Evolutionary conservation across 2,797 vertebrate genomes (phyloP), one percentile per base, ranked within the genome.

Genomic region (Okamejei kenojei): DNA sequence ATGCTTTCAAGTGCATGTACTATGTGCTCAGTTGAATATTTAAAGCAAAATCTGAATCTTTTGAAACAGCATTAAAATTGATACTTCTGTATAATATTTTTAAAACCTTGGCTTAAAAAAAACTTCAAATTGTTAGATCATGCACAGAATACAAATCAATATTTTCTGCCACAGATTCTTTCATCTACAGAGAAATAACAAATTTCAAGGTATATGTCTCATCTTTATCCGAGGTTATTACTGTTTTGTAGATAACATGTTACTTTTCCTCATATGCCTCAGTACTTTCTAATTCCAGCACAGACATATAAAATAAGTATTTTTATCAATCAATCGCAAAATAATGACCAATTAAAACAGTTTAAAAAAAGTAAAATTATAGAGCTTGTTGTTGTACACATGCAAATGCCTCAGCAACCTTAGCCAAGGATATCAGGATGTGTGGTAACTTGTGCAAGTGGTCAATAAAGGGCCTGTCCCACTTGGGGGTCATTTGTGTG

Each of bases 41-140:
- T 19, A 90, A 7, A 65, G 61, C 29, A 82, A 23, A 82, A 26
- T 82, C 26, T 29, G 45, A 58, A 82, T 26, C 80, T 82, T 58
- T 82, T 10, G 29, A 82, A 58, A 82, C 21, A 81, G 80, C 80
- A 58, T 58, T 82, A 82, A 82, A 82, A 82, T 58, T 82, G 80
- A 82, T 58, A 54, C 26, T 58, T 58, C 45, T 26, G 45, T 26
- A 11, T 82, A 81, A 81, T 21, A 13, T 81, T 81, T 81, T 81
- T 81, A 15, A 81, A 81, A 81, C 23, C 21, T 26, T 10, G 21
- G 23, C 58, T 82, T 26, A 58, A 58, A 82, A 0, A 11, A 29
- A 82, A 58, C 80, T 82, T 82, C 45, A 82, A 29, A 82, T 54
- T 0, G 19, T 45, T 82, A 54, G 8, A 82, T 82, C 23, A 13